Evolutionary conservation across 2,113 vertebrate species (phyloP).

Genomic region (Entelurus aequoreus): DNA sequence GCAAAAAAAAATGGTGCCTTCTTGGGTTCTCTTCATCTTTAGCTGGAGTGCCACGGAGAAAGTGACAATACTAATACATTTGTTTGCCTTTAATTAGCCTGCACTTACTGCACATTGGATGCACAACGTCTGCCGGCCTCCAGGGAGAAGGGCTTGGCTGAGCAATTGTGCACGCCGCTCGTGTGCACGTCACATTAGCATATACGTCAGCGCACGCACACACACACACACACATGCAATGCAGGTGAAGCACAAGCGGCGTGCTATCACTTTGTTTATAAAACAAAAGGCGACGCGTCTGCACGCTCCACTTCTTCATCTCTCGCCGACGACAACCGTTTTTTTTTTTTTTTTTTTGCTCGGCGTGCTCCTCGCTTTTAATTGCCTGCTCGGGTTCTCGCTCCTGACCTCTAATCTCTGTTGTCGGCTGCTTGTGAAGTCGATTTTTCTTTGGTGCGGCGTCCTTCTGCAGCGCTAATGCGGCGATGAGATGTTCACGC

Average conservation of each 20-base stretch:
- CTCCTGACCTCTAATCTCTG: slow-evolving; percentile 48
- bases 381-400: slow-evolving; percentile 39
- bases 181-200: slow-evolving; percentile 56
- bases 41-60: slow-evolving; percentile 46
- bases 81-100: slow-evolving; percentile 59
- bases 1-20: background rate
- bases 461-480: slow-evolving; percentile 10
- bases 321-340: slow-evolving; percentile 31
- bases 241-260: slow-evolving; percentile 54
- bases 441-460: slow-evolving; percentile 27
- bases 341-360: slow-evolving; percentile 11
- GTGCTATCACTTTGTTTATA: slow-evolving; percentile 58
- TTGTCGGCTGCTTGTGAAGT: slow-evolving; percentile 33
- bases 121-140: slow-evolving; percentile 30
- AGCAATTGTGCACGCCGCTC: slow-evolving; percentile 49
- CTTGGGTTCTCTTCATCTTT: slow-evolving; percentile 5
- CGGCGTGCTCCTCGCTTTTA: slow-evolving; percentile 41
- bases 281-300: slow-evolving; percentile 43
- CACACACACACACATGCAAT: slow-evolving; percentile 38
- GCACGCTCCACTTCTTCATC: slow-evolving; percentile 27
- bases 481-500: slow-evolving; percentile 14
- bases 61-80: slow-evolving; percentile 40
- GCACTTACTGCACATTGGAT: slow-evolving; percentile 29
- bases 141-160: slow-evolving; percentile 51
- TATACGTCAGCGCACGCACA: slow-evolving; percentile 48